phyloP scores from a whole-genome alignment of 1,140 invertebrate genomes.

The Sitobion miscanthi region DNA sequence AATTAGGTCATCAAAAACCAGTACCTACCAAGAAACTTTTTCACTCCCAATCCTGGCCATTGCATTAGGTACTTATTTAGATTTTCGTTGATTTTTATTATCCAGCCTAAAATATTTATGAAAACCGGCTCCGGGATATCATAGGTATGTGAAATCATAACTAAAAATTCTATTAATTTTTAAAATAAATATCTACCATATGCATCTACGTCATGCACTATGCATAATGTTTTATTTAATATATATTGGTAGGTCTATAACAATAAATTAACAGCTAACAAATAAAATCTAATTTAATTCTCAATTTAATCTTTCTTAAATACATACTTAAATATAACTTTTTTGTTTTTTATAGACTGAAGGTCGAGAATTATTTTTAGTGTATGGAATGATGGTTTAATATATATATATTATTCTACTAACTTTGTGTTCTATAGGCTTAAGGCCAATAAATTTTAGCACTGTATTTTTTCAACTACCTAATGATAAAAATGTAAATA shows the following conservation, averaged over 20 bases:
- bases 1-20: neutral
- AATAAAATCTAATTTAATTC: neutral
- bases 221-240: neutral
- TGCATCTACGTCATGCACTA: neutral
- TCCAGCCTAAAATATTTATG: neutral
- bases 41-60: neutral
- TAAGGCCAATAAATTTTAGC: neutral
- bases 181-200: neutral
- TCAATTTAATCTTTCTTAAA: neutral
- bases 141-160: neutral
- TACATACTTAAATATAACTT: neutral
- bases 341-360: conserved; percentile 4
- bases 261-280: neutral
- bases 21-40: neutral
- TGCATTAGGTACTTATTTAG: neutral
- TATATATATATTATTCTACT: neutral
- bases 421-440: neutral
- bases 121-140: neutral
- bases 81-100: neutral
- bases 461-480: neutral
- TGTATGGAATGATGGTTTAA: neutral
- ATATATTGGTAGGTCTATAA: neutral
- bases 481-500: neutral
- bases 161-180: neutral
- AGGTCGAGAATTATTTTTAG: neutral